Evolutionary conservation across 53 echinoderm and acorn worm species (phyloP), one percentile per base, ranked within the genome.

Genomic region (Stichopus horrens): DNA sequence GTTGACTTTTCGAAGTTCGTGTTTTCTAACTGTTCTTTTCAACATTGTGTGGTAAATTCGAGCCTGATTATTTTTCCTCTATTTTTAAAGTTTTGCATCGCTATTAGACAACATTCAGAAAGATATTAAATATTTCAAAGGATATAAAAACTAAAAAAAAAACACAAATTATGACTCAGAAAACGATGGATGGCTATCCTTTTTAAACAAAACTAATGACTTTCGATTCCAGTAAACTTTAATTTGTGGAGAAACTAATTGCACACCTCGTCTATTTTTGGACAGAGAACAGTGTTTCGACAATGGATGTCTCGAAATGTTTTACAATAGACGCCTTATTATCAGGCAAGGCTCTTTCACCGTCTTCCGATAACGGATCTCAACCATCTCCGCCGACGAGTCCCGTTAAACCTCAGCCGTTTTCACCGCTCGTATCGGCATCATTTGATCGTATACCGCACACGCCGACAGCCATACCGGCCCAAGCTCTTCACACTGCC

Each of bases 271-370:
- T 14, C 11, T 67, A 14, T 67, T 67, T 67, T 67, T n/a, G 13
- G 68, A 14, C n/a, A 67, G n/a, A 67, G 11, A 11, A 37, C 19
- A 79, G 79, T 54, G 51, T 9, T 52, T 55, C 76, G 67, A 90
- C 21, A 78, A 96, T 96, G 96, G 96, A 96, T 54, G 88, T 91
- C 53, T 92, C 93, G 51, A 96, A 93, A 83, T 92, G 96, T 7
- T 98, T 98, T 65, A 93, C 99, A 8, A 98, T 98, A 63, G 99
- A 98, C 80, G 96, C 99, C 9, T 90, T 98, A 21, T 88, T 98
- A 73, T 91, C 95, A 18, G 94, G 91, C 58, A 93, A 96, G 37
- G 76, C 89, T 13, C 88, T 94, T 7, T 87, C 92, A 51, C 23
- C 90, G 55, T 79, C 89, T 9, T 57, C 86, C 16, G 86, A 86